A percentile compares a stretch with the other conserved stretches of the same genome.
phyloP scores from a whole-genome alignment of 1,140 invertebrate species.

The Ganaspis sp. region DNA sequence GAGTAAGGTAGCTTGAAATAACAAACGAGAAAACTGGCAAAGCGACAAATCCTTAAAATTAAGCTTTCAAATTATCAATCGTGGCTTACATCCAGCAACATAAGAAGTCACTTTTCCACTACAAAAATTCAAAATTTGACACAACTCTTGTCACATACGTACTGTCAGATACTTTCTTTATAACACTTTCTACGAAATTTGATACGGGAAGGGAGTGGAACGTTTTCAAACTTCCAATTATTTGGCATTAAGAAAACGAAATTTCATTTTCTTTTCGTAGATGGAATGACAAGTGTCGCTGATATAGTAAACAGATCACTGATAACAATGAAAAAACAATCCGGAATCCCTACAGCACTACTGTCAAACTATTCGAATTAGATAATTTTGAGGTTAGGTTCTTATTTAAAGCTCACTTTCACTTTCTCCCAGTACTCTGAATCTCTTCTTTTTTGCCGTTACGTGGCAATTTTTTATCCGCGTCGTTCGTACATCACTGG shows the following conservation, averaged over 20 bases:
- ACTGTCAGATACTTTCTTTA: slow-evolving; percentile 3
- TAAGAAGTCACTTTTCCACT: slow-evolving; percentile 13
- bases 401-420: slow-evolving; percentile 17
- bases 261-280: neutral
- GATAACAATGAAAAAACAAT: slow-evolving; percentile 11
- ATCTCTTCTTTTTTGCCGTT: neutral
- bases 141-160: neutral
- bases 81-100: slow-evolving; percentile 14
- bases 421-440: neutral
- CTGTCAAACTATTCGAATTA: neutral
- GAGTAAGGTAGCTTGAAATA: neutral
- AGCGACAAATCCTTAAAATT: slow-evolving; percentile 5
- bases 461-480: neutral
- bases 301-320: neutral
- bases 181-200: slow-evolving; percentile 26
- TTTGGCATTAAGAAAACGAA: neutral
- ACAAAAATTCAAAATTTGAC: neutral
- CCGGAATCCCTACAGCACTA: neutral
- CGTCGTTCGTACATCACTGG: neutral
- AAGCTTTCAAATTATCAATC: slow-evolving; percentile 1
- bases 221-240: neutral
- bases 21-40: neutral
- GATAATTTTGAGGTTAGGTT: slow-evolving; percentile 24
- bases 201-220: neutral
- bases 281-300: neutral